Base-by-base conservation (phyloP, 2,888 invertebrate genomes). In the Ochropleura plecta region DNA sequence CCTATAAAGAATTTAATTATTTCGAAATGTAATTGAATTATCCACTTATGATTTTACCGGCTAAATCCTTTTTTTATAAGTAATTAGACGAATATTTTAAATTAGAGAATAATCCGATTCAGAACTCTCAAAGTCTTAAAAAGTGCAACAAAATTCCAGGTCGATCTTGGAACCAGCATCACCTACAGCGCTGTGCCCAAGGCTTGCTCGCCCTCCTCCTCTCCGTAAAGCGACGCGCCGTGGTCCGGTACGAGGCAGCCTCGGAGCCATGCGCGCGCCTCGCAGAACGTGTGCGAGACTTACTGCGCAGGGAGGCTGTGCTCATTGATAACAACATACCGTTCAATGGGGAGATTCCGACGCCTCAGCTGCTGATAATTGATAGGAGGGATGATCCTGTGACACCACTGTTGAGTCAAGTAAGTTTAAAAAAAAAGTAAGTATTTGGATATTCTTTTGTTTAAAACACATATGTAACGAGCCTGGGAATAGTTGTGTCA, bases 331-430 rank as follows among this genome's bases (percentile, higher is more conserved):
- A 98, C 92, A 97, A 97, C n/a, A 97, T 97, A 72, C 97, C 98
- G 0, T 98, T 98, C 93, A 97, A 98, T n/a, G 98, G 98, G 74
- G 97, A 97, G n/a, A 94, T 97, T 64, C 97, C 98, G 0, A 97
- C 98, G 57, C 98, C 99, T 0, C 95, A 99, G 82, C 94, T 99
- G 75, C 94, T 99, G 51, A 98, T 99, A 81, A 92, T 99, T 55
- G 99, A 99, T 93, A 97, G 99, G 84, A 97, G 98, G 87, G 99
- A 99, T 92, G 99, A 99, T 95, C 98, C 99, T 0, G 98, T 99
- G 10, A 99, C 99, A 0, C 99, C 99, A 0, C 95, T 99, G 73
- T 95, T 99, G 49, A 99, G 98, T 94, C 98, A 98, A 97, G 98
- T 97, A 70, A 64, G 79, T 77, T 44, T 5, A 5, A 49, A 40